Evolutionary conservation across 2,113 vertebrate species (phyloP), one percentile per base, ranked within the genome.

Genomic region (Erythrocercus mccallii): DNA sequence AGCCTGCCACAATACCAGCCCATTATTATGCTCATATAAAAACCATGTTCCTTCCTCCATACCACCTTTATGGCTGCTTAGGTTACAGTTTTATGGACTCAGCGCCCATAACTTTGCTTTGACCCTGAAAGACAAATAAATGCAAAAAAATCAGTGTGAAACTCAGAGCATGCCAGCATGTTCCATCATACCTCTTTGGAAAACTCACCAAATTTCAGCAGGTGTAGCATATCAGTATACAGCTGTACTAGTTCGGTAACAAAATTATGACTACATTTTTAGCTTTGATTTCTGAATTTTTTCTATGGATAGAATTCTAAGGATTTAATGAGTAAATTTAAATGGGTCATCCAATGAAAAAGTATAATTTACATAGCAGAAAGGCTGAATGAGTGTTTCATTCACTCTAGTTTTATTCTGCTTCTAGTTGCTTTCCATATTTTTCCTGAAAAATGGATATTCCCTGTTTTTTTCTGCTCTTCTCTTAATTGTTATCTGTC

Each of bases 121-220:
- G 71, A 92, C 85, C 62, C 71, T 83, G 85, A 82, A 77, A 78
- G 50, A 82, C 23, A 86, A 92, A 85, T 37, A 57, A 91, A 80
- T 69, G 78, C 42, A 90, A 88, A 86, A 93, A 82, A 94, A 95
- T 79, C 62, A 94, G 2, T 28, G 44, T 72, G 60, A 84, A 87
- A 86, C 71, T 88, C 58, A 65, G 69, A 78, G 23, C 22, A 72
- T 38, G 54, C n/a, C 54, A 61, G 20, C 14, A 69, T 65, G 45
- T 90, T 85, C 65, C n/a, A 76, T 69, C 74, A 70, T 10, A 83
- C 10, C 4, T 33, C 30, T 82, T 80, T 74, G 20, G 15, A 95
- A 92, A 86, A 77, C 25, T 53, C 56, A 90, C 19, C 10, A 42
- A 84, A 35, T 72, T 91, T 88, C 70, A 93, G 44, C 78, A 89